phyloP scores from a whole-genome alignment of 2,113 vertebrate species.

The Toxostoma redivivum region DNA sequence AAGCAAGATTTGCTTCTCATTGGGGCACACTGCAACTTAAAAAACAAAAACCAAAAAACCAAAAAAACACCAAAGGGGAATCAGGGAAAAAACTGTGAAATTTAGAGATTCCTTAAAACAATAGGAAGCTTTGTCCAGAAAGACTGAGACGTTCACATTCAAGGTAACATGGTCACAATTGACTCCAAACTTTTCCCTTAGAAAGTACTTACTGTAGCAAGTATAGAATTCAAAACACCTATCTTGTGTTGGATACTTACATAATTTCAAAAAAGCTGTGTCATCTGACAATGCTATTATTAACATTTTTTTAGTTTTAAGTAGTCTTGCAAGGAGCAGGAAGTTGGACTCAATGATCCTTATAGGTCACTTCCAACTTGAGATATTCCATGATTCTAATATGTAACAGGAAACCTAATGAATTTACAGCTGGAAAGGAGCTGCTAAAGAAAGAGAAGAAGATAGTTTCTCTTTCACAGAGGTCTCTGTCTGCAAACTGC shows the following conservation, averaged over 20 bases:
- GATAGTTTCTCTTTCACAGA: neutral
- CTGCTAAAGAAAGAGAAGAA: neutral
- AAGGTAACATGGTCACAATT: neutral
- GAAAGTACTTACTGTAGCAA: neutral
- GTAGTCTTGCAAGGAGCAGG: neutral
- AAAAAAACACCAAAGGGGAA: neutral
- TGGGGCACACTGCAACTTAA: neutral
- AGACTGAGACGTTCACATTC: neutral
- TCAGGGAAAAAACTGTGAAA: neutral
- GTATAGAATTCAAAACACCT: neutral
- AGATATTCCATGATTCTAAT: neutral
- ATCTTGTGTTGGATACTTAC: neutral
- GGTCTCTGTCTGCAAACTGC: neutral
- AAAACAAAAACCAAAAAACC: neutral
- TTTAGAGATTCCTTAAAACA: neutral
- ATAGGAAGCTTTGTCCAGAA: neutral
- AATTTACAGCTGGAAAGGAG: neutral
- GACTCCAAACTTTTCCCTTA: neutral
- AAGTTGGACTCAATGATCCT: neutral
- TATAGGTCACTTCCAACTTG: neutral
- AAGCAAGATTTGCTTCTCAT: neutral
- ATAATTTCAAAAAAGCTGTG: neutral
- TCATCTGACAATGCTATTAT: rapidly evolving
- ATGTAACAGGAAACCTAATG: neutral
- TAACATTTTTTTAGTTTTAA: neutral